A percentile compares a stretch with the other conserved stretches of the same genome.
These are phyloP conservation scores for Trichonephila clavata DNA, from an alignment of 1,140 invertebrate genomes.

Conservation along the genomic window DNA sequence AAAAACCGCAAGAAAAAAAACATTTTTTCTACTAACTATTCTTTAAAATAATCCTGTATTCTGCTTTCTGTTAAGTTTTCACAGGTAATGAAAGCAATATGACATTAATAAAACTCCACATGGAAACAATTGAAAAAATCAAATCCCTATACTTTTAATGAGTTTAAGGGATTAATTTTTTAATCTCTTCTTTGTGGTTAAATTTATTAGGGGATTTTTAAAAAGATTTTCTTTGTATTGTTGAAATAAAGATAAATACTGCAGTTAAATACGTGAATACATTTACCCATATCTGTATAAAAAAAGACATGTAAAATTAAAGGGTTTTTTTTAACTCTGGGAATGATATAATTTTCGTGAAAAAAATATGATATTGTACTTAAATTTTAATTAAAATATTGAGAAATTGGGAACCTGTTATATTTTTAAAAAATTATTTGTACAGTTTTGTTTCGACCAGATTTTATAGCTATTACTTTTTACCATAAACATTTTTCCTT, in stretches of 20 bases:
- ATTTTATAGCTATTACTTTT: no score
- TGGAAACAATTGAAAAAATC: not conserved
- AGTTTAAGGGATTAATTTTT: not conserved
- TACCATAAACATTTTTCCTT: no score
- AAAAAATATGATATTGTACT: no score
- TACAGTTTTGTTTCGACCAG: no score
- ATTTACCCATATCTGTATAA: not conserved
- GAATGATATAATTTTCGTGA: no score
- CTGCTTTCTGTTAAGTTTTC: not conserved
- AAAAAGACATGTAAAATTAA: not conserved
- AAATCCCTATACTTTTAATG: not conserved
- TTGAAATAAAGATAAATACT: not conserved
- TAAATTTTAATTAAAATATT: no score
- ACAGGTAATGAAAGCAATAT: not conserved
- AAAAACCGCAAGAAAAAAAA: not conserved
- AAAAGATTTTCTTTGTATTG: not conserved
- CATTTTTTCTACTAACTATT: not conserved
- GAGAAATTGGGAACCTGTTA: no score
- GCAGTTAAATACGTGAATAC: not conserved
- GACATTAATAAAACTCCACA: not conserved
- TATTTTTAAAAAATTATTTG: no score
- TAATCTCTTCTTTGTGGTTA: not conserved
- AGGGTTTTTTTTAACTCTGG: no score
- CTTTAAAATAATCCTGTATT: not conserved
- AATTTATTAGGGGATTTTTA: not conserved